Base-by-base conservation (phyloP, 2,888 invertebrate genomes). In the Iphiclides podalirius region DNA sequence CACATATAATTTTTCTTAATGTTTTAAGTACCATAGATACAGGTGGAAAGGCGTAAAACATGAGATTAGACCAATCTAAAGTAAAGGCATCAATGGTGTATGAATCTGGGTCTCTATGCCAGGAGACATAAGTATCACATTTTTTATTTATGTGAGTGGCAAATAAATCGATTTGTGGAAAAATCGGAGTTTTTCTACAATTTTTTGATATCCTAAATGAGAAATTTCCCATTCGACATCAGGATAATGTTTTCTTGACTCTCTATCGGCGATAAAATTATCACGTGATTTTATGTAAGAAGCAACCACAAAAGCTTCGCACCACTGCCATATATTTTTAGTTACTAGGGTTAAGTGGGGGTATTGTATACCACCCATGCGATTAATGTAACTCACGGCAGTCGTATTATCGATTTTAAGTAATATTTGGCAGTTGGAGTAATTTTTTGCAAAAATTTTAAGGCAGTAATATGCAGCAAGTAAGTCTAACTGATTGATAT, bases 391-490 rank as follows among this genome's bases (percentile, higher is more conserved):
- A 9, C 48, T 46, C 1, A 56, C 54, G 0, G 54, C 58, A 1
- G 53, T 56, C 0, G 56, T 54, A 33, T 56, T 56, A 38, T 58
- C 55, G 1, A 59, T 43, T 4, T 55, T 41, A 8, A 58, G 26
- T 1, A 57, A 38, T 33, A 52, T 52, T 28, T 52, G 41, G 17
- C 50, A 50, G 31, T 45, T 23, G 9, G n/a, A n/a, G 12, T 28
- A 41, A 2, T 8, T 11, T 16, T 47, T 46, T 13, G 52, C 47
- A 52, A 55, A 53, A 15, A 23, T 17, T 41, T 41, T 45, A 11
- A 41, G 31, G 0, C 45, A 45, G 12, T 20, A 41, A 4, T 20
- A 46, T n/a, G 35, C 36, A n/a, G 40, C 40, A 7, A 46, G 6
- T 2, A n/a, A n/a, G n/a, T n/a, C n/a, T n/a, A n/a, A 41, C 28